Evolutionary conservation across 2,888 invertebrate species (phyloP), one percentile per base, ranked within the genome.

Genomic region (Myathropa florea): DNA sequence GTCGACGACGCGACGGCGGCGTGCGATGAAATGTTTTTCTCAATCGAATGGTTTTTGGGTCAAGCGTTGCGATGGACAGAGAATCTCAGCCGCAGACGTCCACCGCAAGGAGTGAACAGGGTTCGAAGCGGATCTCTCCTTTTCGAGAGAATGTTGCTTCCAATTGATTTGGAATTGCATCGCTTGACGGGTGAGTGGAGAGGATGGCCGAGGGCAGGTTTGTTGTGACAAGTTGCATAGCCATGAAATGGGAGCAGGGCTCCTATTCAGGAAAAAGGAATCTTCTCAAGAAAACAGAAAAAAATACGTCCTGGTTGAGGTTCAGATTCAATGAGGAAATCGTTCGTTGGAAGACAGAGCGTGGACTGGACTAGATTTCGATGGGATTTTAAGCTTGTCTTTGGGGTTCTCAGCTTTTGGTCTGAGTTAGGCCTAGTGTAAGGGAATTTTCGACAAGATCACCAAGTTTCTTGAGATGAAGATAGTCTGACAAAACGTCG

Each of bases 11-110:
- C 30, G 26, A 36, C 39, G 24, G 59, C 53, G n/a, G n/a, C n/a
- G n/a, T n/a, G 28, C 23, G 46, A n/a, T 63, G 23, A 21, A 26
- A 39, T 76, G 72, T 76, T 84, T 68, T 81, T 46, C 67, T 72
- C 77, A 59, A 30, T 70, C 59, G 46, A 71, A 24, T 46, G 60
- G 68, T 82, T 86, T 86, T 82, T 73, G 7, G 85, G 85, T 86
- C 85, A 86, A 73, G 36, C 36, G 33, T 33, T 33, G 33, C 33
- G 33, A 33, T 33, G 12, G n/a, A 24, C 12, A 63, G 63, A 71
- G 84, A 67, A 76, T 76, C 63, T 57, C n/a, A 30, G 65, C 75
- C 30, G 39, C 28, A n/a, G 63, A 4, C 30, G 23, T 12, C 18
- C 75, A 71, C 65, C 46, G 76, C 67, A 23, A 77, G 39, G 59